Percentiles rank a stretch among this genome's conserved stretches.
These are phyloP conservation scores for Theristicus caerulescens DNA, from an alignment of 2,113 vertebrate species.

Conservation along the genomic window DNA sequence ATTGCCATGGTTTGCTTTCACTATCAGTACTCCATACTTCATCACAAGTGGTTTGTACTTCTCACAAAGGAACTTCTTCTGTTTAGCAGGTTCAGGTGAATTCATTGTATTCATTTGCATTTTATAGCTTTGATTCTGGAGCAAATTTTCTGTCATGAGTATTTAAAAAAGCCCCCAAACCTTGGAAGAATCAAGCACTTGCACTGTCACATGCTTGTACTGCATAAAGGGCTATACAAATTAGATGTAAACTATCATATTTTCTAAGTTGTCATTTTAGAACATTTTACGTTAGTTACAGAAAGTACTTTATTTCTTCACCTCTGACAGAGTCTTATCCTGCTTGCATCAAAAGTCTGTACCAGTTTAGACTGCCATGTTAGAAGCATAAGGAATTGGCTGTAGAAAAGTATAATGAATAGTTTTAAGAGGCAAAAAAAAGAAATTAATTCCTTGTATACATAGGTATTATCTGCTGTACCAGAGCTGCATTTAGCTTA, in stretches of 20 bases:
- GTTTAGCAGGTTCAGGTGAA: background rate
- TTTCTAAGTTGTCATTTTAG: background rate
- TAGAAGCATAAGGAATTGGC: background rate
- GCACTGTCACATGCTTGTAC: background rate
- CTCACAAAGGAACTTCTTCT: background rate
- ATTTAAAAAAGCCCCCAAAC: background rate
- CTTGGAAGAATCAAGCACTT: background rate
- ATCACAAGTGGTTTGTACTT: background rate
- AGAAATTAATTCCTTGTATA: background rate
- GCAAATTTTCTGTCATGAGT: background rate
- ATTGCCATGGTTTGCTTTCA: background rate
- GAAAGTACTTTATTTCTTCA: background rate
- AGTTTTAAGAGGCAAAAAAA: background rate
- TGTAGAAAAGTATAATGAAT: background rate
- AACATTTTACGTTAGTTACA: background rate
- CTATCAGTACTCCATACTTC: background rate
- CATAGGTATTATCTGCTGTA: background rate
- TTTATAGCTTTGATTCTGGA: background rate
- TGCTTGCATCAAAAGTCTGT: background rate
- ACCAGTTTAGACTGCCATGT: background rate
- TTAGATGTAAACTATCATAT: background rate
- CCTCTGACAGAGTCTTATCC: background rate
- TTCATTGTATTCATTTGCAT: background rate
- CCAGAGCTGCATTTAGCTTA: background rate
- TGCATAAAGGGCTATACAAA: background rate